phyloP scores from a whole-genome alignment of 2,888 invertebrate genomes.

The Poecilus cupreus region DNA sequence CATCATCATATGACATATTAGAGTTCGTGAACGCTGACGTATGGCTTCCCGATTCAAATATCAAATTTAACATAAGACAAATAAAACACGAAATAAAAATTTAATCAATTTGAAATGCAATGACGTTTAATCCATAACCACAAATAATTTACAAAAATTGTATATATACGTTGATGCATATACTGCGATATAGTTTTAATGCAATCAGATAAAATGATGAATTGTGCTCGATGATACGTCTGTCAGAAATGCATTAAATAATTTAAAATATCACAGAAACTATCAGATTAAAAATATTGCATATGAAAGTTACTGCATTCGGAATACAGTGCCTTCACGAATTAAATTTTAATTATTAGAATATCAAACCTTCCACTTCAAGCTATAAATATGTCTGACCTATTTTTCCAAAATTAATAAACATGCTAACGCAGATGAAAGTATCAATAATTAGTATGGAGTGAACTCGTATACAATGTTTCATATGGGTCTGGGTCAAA shows the following conservation, averaged over 20 bases:
- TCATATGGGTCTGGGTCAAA: too few species aligned
- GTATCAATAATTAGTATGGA: too few species aligned
- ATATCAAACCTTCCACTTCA: too few species aligned
- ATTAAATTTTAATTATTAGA: too few species aligned
- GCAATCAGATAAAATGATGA: not conserved
- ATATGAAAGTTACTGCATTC: too few species aligned
- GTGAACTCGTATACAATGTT: too few species aligned
- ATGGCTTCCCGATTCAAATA: not conserved
- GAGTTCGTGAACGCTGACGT: not conserved
- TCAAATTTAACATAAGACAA: constrained; percentile 22
- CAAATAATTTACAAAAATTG: not conserved
- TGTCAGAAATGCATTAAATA: constrained; percentile 36
- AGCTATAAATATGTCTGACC: too few species aligned
- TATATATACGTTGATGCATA: not conserved
- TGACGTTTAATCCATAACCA: constrained; percentile 9
- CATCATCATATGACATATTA: not conserved
- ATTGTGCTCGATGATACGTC: not conserved
- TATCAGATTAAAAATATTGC: too few species aligned
- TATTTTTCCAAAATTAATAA: too few species aligned
- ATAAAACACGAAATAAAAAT: not conserved
- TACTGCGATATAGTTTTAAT: constrained; percentile 20
- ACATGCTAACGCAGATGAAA: too few species aligned
- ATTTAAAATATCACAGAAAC: not conserved
- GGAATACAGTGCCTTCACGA: too few species aligned
- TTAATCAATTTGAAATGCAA: constrained; percentile 4